Conservation (phyloP, 2,888 invertebrate genomes). For the Allygus modestus region DNA sequence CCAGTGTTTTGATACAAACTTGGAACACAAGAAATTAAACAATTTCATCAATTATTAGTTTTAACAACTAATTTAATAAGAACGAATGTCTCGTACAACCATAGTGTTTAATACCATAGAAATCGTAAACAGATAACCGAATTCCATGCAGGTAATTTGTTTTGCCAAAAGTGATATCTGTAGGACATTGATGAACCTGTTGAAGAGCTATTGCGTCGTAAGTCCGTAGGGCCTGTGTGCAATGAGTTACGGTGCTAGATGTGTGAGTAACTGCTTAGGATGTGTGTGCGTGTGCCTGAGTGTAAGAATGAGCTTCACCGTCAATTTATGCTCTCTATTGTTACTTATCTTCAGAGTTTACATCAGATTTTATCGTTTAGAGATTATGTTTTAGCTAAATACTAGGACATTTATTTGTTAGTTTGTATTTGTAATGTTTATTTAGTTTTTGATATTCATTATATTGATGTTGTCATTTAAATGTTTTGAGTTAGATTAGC, state of each 20-base stretch:
- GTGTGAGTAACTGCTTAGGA: background rate
- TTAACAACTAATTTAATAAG: too few relatives aligned
- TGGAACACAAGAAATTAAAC: too few relatives aligned
- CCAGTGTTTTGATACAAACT: too few relatives aligned
- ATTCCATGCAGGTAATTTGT: background rate
- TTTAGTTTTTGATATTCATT: slow-evolving; percentile 59
- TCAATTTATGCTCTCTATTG: slow-evolving; percentile 52
- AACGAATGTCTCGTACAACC: too few relatives aligned
- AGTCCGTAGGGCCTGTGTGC: slow-evolving; percentile 31
- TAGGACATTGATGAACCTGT: background rate
- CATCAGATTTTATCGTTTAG: slow-evolving; percentile 50
- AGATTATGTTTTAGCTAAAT: slow-evolving; percentile 53
- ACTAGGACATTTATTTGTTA: slow-evolving; percentile 49
- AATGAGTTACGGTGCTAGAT: slow-evolving; percentile 52
- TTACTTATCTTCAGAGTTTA: slow-evolving; percentile 58
- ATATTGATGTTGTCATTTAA: slow-evolving; percentile 51
- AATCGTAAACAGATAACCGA: too few relatives aligned
- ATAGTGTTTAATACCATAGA: too few relatives aligned
- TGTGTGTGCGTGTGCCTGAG: background rate
- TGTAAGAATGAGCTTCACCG: slow-evolving; percentile 20
- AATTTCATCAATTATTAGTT: too few relatives aligned
- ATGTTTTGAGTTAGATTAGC: slow-evolving; percentile 29
- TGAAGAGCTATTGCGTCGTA: slow-evolving; percentile 9
- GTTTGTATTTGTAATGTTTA: slow-evolving; percentile 55
- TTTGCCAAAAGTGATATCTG: background rate